Conservation (phyloP, 2,113 vertebrate genomes). For the Ceyx melanurus region DNA sequence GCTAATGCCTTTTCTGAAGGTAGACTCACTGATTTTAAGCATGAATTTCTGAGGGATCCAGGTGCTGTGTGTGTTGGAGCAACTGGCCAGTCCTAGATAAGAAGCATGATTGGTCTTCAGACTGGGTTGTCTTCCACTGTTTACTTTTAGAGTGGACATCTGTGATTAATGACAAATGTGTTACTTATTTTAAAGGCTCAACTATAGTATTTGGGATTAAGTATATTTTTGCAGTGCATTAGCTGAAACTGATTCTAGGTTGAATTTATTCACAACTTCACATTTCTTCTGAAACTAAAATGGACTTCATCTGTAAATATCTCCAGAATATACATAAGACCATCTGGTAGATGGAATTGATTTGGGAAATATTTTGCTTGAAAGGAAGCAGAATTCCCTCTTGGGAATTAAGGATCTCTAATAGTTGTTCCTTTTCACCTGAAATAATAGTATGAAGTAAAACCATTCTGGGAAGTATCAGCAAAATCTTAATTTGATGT, state of each 20-base stretch:
- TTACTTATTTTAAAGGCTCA: background rate
- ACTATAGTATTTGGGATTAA: background rate
- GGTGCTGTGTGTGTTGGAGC: background rate
- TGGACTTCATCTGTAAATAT: background rate
- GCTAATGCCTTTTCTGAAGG: background rate
- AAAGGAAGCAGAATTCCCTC: conserved; percentile 41
- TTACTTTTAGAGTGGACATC: background rate
- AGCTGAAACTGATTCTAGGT: background rate
- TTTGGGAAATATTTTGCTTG: conserved; percentile 16
- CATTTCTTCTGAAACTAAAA: background rate
- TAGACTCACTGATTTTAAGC: background rate
- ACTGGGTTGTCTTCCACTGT: background rate
- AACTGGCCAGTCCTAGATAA: background rate
- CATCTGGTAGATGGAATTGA: background rate
- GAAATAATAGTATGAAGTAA: conserved; percentile 34
- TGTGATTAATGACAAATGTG: background rate
- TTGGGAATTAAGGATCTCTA: background rate
- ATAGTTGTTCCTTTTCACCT: conserved; percentile 46
- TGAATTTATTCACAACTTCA: background rate
- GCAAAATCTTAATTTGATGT: conserved; percentile 25
- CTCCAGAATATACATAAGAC: background rate
- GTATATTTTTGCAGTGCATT: background rate
- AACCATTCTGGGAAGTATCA: conserved; percentile 31
- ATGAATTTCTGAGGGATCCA: background rate
- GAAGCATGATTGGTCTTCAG: background rate